Conservation (phyloP, 2,797 vertebrate species). For the Crocodylus rhombifer region DNA sequence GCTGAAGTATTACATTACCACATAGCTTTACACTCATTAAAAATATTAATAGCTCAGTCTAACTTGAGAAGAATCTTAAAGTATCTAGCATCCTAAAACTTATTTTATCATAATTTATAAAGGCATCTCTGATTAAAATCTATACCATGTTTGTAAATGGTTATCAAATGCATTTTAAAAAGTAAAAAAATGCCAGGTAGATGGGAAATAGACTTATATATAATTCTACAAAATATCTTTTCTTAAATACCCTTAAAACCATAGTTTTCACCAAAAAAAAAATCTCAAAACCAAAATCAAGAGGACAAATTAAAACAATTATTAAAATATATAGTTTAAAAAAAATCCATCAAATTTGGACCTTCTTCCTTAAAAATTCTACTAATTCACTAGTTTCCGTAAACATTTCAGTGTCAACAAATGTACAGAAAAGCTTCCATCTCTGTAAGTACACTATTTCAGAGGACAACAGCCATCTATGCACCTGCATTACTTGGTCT, state of each 20-base stretch:
- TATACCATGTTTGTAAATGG: constrained; percentile 19
- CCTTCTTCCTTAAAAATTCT: not conserved
- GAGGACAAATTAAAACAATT: constrained; percentile 8
- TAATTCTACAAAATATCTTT: constrained; percentile 17
- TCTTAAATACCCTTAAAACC: constrained; percentile 12
- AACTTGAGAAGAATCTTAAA: not conserved
- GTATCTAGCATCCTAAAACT: not conserved
- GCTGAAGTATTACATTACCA: constrained; percentile 6
- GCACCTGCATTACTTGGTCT: not conserved
- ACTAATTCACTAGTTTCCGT: not conserved
- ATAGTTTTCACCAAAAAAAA: not conserved
- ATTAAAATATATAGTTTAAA: not conserved
- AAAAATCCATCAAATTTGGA: constrained; percentile 42
- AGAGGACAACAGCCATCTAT: not conserved
- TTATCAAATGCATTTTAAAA: constrained; percentile 26
- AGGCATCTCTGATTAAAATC: constrained; percentile 26
- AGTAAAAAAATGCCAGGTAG: not conserved
- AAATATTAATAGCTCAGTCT: not conserved
- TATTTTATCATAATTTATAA: not conserved
- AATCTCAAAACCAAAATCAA: not conserved
- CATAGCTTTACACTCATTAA: not conserved
- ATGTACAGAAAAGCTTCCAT: not conserved
- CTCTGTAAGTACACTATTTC: not conserved
- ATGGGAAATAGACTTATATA: constrained; percentile 4
- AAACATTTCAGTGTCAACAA: not conserved